Conservation (phyloP, 1,140 invertebrate genomes). For the Nephila pilipes region DNA sequence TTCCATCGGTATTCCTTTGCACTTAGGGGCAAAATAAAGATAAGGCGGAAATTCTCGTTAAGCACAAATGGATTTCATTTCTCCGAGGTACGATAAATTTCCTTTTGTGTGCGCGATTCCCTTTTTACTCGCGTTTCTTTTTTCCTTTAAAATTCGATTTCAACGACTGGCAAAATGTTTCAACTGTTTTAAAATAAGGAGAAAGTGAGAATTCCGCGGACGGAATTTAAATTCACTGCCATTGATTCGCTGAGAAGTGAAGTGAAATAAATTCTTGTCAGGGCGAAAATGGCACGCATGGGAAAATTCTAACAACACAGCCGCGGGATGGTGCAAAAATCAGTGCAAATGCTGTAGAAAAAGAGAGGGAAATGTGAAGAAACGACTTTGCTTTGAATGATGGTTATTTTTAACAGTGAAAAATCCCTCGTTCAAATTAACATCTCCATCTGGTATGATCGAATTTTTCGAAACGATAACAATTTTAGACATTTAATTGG, state of each 20-base stretch:
- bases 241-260: background rate
- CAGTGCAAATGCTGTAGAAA: background rate
- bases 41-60: slow-evolving; percentile 26
- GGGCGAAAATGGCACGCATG: background rate
- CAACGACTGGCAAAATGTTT: background rate
- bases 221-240: background rate
- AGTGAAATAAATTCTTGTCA: background rate
- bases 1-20: background rate
- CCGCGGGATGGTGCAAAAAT: background rate
- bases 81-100: slow-evolving; percentile 3
- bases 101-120: background rate
- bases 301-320: background rate
- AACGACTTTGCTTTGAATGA: too few relatives aligned
- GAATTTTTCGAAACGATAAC: too few relatives aligned
- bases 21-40: slow-evolving; percentile 21
- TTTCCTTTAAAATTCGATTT: background rate
- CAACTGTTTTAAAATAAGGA: background rate
- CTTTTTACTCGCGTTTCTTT: background rate
- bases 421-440: too few relatives aligned
- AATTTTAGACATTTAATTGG: too few relatives aligned
- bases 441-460: too few relatives aligned
- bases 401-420: too few relatives aligned
- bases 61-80: slow-evolving; percentile 8
- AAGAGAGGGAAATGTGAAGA: background rate
- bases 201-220: background rate